Base-by-base conservation (phyloP, 2,797 vertebrate genomes). In the Hydrolagus colliei region DNA sequence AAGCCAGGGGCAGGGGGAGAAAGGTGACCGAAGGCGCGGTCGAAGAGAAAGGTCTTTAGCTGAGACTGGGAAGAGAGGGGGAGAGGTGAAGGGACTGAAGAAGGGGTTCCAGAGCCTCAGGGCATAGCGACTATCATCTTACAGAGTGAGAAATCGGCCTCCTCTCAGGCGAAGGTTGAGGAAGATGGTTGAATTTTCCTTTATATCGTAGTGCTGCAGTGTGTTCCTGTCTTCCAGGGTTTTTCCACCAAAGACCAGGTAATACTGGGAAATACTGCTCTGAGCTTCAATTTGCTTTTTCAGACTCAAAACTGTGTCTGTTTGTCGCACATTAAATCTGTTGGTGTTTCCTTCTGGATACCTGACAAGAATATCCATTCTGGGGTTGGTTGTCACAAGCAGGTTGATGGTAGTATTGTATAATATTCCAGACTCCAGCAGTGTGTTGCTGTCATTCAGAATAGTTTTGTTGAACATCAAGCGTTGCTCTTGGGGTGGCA, bases 331-430 rank as follows among this genome's bases (percentile, higher is more conserved):
- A 27, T 86, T 85, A 1, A 87, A 90, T 80, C 86, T 68, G 0
- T 87, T 10, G 85, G 87, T 89, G 73, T 13, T 4, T 0, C 87
- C 86, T 0, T 73, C 12, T 0, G 61, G 86, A 72, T 75, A 84
- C 77, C 74, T 79, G 67, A 89, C 87, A 8, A 90, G 89, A 61
- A 90, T 74, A 85, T 87, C 89, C 41, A 89, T 88, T 72, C 87
- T 82, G 0, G 85, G 20, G 80, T 72, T 2, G 16, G 35, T 0
- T 1, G 86, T 88, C 52, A 88, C 87, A 76, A 88, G 22, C 86
- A 89, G 79, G 41, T 0, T 87, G 87, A 89, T 16, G 13, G 2
- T n/a, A 41, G 41, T 84, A 80, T 86, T 0, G 0, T 27, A 88
- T 86, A 90, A 90, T 76, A 90, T 41, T 0, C 88, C 77, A 0